These are phyloP conservation scores for Conus ventricosus DNA, from an alignment of 1,140 invertebrate species.

Conservation along the genomic window DNA sequence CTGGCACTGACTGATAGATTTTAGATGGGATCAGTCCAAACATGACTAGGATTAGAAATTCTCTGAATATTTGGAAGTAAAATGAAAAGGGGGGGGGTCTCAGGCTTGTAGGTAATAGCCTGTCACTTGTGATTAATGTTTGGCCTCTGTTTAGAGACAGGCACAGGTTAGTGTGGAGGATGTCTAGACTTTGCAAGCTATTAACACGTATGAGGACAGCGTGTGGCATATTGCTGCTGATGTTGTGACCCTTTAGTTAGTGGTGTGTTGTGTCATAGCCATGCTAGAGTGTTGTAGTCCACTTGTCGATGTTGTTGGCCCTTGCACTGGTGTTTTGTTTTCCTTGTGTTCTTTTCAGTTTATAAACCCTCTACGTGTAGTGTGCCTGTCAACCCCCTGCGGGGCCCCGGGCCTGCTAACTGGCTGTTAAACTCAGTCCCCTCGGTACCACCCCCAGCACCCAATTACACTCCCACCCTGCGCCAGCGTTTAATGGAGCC, in stretches of 20 bases:
- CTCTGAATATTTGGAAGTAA: no score
- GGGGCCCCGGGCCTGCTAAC: constrained; percentile 49
- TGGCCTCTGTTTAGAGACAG: no score
- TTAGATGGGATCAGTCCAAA: no score
- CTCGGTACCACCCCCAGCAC: constrained; percentile 38
- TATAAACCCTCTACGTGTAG: constrained; percentile 55
- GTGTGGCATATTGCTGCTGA: not conserved
- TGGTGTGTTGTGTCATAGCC: not conserved
- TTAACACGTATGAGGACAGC: not conserved
- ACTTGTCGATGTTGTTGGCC: constrained; percentile 39
- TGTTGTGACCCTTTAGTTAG: not conserved
- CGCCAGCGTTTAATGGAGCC: constrained; percentile 67
- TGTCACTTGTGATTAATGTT: no score
- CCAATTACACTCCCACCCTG: constrained; percentile 62
- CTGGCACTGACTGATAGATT: no score
- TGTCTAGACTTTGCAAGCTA: no score
- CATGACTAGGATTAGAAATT: no score
- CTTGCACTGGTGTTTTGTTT: constrained; percentile 43
- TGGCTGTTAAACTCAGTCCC: constrained; percentile 42
- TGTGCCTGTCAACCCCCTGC: constrained; percentile 55
- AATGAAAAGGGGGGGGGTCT: no score
- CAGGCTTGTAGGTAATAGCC: no score
- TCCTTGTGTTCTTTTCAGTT: constrained; percentile 68
- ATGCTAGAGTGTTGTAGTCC: constrained; percentile 8
- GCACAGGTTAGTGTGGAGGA: no score